Evolutionary conservation across 2,113 vertebrate species (phyloP).

Genomic region (Crocuta crocuta): DNA sequence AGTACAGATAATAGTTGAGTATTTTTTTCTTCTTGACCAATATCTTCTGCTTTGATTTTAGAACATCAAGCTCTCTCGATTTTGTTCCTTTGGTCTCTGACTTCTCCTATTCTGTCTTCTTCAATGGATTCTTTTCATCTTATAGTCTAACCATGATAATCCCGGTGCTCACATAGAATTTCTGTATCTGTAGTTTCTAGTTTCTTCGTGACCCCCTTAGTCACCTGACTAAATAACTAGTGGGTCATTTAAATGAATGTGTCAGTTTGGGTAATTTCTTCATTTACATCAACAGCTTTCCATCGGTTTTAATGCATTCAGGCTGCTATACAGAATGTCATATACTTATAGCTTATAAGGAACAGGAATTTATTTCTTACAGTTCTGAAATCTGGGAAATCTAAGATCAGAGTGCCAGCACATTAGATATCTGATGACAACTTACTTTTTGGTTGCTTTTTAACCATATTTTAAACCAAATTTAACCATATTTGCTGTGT

Average conservation of each 20-base stretch:
- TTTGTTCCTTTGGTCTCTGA: neutral
- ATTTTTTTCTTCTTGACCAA: neutral
- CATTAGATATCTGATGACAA: no score
- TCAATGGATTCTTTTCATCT: neutral
- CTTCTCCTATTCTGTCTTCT: neutral
- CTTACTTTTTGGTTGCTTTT: no score
- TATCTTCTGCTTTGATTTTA: neutral
- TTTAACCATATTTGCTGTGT: no score
- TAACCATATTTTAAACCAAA: no score
- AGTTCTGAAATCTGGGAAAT: no score
- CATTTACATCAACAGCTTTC: neutral
- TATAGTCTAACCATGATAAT: neutral
- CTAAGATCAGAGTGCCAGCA: no score
- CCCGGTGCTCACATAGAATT: neutral
- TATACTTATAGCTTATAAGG: no score
- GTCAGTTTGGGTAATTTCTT: neutral
- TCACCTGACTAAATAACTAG: neutral
- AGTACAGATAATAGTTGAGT: neutral
- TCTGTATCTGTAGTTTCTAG: neutral
- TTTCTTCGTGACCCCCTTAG: neutral
- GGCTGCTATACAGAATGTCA: no score
- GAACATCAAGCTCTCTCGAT: no score
- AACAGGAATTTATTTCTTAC: no score
- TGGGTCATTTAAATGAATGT: neutral
- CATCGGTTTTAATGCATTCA: no score